phyloP scores from a whole-genome alignment of 2,113 vertebrate species.

The Ondatra zibethicus region DNA sequence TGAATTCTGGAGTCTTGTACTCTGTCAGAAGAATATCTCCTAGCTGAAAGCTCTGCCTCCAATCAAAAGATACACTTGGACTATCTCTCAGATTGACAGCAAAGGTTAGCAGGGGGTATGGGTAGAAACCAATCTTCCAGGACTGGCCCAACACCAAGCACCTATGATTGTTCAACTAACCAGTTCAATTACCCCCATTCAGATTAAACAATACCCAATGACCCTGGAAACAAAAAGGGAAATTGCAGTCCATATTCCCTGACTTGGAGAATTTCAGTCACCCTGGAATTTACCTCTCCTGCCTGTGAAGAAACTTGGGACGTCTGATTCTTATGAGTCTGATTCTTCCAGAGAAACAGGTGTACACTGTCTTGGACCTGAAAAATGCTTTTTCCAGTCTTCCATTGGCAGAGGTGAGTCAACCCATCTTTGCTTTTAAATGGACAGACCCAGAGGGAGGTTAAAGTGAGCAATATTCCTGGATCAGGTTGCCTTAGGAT shows the following conservation, averaged over 20 bases:
- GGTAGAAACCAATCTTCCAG: not conserved
- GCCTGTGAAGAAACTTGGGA: not conserved
- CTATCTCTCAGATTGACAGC: not conserved
- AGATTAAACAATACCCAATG: not conserved
- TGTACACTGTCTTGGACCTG: not conserved
- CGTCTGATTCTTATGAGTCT: not conserved
- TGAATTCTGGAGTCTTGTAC: not conserved
- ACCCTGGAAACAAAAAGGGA: not conserved
- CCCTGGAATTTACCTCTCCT: not conserved
- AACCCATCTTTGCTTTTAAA: not conserved
- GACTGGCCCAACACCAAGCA: not conserved
- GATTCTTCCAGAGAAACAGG: not conserved
- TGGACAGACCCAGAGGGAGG: not conserved
- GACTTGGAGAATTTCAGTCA: not conserved
- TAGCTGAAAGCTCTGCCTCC: not conserved
- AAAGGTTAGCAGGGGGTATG: not conserved
- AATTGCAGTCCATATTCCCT: not conserved
- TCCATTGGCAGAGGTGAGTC: not conserved
- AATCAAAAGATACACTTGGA: not conserved
- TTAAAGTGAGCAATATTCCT: not conserved
- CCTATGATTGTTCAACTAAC: not conserved
- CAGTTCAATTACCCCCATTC: not conserved
- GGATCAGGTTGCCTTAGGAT: not conserved
- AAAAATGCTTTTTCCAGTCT: not conserved
- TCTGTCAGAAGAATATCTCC: not conserved